Percentiles rank a stretch among this genome's conserved stretches.
Evolutionary conservation across 2,113 vertebrate genomes (phyloP).

Genomic region (Thinocorus orbignyianus): DNA sequence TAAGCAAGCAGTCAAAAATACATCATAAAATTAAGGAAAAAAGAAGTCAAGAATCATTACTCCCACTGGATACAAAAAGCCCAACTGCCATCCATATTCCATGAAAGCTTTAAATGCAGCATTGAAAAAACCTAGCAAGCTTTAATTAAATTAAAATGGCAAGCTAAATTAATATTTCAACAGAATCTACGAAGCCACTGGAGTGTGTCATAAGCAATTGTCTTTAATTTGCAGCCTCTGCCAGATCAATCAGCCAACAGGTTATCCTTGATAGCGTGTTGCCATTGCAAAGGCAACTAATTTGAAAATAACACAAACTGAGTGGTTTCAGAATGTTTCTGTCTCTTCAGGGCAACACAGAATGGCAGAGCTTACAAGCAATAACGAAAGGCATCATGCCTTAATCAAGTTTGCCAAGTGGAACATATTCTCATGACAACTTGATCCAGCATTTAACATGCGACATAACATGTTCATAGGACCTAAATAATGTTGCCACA

Average conservation of each 20-base stretch:
- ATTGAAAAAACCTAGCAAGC: not conserved
- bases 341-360: conserved; percentile 39
- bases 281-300: conserved; percentile 36
- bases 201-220: conserved; percentile 52
- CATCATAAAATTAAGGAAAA: conserved; percentile 20
- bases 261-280: conserved; percentile 26
- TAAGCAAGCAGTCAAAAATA: conserved; percentile 38
- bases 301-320: conserved; percentile 50
- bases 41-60: conserved; percentile 35
- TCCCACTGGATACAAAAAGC: conserved; percentile 24
- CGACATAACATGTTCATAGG: not conserved
- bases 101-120: conserved; percentile 10
- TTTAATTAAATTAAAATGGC: conserved; percentile 66
- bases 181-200: conserved; percentile 21
- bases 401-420: conserved; percentile 40
- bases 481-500: not conserved
- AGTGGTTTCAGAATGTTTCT: conserved; percentile 43
- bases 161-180: conserved; percentile 67
- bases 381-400: not conserved
- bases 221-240: conserved; percentile 51
- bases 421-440: conserved; percentile 40
- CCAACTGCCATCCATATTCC: conserved; percentile 21
- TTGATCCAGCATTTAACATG: not conserved
- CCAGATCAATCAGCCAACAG: conserved; percentile 49
- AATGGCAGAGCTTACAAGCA: conserved; percentile 13